phyloP scores from a whole-genome alignment of 2,797 vertebrate genomes.

The Scolopax rusticola region DNA sequence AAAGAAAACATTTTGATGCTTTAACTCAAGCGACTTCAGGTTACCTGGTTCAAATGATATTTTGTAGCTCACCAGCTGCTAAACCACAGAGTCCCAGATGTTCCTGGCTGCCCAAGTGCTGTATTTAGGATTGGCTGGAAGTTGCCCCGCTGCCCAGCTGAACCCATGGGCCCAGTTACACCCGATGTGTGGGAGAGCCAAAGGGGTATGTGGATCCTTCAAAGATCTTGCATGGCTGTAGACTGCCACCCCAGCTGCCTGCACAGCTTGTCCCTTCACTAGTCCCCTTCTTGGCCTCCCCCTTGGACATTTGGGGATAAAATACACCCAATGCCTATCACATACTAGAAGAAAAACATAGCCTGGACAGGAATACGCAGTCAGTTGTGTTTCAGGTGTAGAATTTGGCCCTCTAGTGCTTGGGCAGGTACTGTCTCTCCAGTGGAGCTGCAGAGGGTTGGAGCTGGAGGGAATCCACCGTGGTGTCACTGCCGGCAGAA shows the following conservation, averaged over 20 bases:
- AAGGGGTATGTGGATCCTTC: background rate
- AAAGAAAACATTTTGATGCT: background rate
- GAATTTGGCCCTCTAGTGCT: background rate
- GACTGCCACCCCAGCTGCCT: background rate
- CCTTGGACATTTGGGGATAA: background rate
- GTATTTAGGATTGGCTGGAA: background rate
- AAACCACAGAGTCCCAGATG: background rate
- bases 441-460: background rate
- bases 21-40: background rate
- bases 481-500: accelerated
- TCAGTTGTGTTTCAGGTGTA: background rate
- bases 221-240: background rate
- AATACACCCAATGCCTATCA: background rate
- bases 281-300: background rate
- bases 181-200: background rate
- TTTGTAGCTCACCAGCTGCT: background rate
- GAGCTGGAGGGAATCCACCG: background rate
- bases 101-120: background rate
- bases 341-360: background rate
- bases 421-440: background rate
- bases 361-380: background rate
- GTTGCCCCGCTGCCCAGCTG: background rate
- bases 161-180: background rate
- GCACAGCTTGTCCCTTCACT: background rate
- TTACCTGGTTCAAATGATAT: background rate